Evolutionary conservation across 2,797 vertebrate species (phyloP).

Genomic region (Manis javanica): DNA sequence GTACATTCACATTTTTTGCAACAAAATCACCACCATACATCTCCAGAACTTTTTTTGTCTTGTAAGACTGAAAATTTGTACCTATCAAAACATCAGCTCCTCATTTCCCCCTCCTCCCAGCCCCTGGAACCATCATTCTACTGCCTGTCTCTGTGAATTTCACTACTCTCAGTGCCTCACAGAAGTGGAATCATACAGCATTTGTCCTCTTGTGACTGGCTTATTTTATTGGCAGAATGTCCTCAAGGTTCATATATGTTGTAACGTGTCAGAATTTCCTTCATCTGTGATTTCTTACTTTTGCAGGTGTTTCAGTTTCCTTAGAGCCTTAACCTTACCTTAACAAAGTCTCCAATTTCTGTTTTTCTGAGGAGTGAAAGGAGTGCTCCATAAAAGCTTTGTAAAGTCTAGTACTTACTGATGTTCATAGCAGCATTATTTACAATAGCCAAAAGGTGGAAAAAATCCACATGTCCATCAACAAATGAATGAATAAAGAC

Average conservation of each 20-base stretch:
- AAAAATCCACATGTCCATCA: background rate
- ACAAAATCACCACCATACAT: background rate
- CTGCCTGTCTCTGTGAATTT: background rate
- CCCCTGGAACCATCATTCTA: background rate
- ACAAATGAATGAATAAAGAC: background rate
- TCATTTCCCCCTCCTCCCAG: background rate
- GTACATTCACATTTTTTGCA: background rate
- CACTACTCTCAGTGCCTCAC: background rate
- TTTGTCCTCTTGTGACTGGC: background rate
- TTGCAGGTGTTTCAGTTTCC: background rate
- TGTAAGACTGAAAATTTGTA: background rate
- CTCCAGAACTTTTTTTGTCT: background rate
- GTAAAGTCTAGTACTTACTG: background rate
- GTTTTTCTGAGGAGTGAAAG: background rate
- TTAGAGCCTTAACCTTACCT: background rate
- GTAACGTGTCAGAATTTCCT: background rate
- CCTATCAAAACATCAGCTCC: background rate
- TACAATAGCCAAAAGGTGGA: background rate
- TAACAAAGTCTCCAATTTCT: constrained; percentile 1
- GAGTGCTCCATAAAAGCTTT: background rate
- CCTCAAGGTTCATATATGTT: background rate
- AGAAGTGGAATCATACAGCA: background rate
- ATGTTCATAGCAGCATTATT: background rate
- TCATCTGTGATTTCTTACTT: background rate
- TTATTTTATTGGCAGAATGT: background rate